phyloP scores from a whole-genome alignment of 2,113 vertebrate genomes.

The Pitta sordida region DNA sequence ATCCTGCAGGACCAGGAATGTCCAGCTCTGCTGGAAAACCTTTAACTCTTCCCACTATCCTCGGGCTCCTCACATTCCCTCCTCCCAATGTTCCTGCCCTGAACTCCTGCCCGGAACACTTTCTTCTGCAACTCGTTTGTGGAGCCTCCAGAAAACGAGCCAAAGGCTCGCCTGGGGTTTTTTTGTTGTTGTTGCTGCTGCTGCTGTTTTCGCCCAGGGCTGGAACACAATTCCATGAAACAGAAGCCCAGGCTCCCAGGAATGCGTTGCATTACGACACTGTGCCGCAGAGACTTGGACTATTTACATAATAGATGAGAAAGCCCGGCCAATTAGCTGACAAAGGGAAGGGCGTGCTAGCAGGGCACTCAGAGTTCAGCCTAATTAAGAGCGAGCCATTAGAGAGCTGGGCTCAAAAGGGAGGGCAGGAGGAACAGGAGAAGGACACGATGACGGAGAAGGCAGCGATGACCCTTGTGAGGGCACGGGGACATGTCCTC shows the following conservation, averaged over 20 bases:
- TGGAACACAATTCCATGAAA: slow-evolving; percentile 10
- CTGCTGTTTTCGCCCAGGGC: slow-evolving; percentile 17
- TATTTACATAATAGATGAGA: slow-evolving; percentile 59
- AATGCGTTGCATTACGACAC: slow-evolving; percentile 22
- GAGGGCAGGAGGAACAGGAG: not conserved
- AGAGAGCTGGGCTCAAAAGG: not conserved
- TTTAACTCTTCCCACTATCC: not conserved
- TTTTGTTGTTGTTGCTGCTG: not conserved
- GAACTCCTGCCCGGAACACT: slow-evolving; percentile 45
- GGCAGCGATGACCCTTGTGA: not conserved
- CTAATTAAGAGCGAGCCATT: slow-evolving; percentile 17
- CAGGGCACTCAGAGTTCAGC: slow-evolving; percentile 48
- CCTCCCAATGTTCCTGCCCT: not conserved
- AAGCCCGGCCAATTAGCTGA: slow-evolving; percentile 44
- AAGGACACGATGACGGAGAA: not conserved
- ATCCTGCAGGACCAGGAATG: not conserved
- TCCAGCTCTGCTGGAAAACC: not conserved
- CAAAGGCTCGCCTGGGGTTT: not conserved
- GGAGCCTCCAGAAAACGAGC: not conserved
- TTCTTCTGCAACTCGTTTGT: not conserved
- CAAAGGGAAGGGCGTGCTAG: slow-evolving; percentile 29
- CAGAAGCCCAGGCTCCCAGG: slow-evolving; percentile 45
- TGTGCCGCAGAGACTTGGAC: slow-evolving; percentile 12
- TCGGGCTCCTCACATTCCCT: not conserved
- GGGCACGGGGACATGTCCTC: not conserved